Conservation (phyloP, 2,797 vertebrate genomes). For the Harpagifer antarcticus region DNA sequence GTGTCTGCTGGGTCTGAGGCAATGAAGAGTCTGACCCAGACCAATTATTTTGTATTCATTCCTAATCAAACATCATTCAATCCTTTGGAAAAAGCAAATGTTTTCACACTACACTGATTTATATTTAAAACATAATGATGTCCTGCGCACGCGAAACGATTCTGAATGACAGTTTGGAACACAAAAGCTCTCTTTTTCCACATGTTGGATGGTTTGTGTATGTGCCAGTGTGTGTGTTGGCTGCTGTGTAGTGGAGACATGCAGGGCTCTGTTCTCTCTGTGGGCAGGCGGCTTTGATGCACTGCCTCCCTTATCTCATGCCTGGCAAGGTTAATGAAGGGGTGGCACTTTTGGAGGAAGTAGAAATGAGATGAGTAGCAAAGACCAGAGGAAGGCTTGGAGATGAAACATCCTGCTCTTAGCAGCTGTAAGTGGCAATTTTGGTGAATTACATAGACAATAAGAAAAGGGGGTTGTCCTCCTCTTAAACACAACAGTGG, state of each 20-base stretch:
- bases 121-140: slow-evolving; percentile 61
- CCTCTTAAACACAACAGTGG: slow-evolving; percentile 86
- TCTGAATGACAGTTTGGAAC: slow-evolving; percentile 72
- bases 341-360: slow-evolving; percentile 88
- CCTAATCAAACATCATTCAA: slow-evolving; percentile 59
- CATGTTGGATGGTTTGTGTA: slow-evolving; percentile 60
- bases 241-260: slow-evolving; percentile 77
- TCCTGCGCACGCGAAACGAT: slow-evolving; percentile 19
- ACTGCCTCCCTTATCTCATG: slow-evolving; percentile 87
- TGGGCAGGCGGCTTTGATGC: slow-evolving; percentile 87
- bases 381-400: slow-evolving; percentile 87
- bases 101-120: slow-evolving; percentile 50
- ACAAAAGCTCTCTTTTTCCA: slow-evolving; percentile 71
- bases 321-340: slow-evolving; percentile 91
- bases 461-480: slow-evolving; percentile 84
- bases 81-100: slow-evolving; percentile 49
- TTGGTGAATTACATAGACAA: slow-evolving; percentile 89
- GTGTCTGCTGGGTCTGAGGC: slow-evolving; percentile 36
- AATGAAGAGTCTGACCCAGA: slow-evolving; percentile 44
- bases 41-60: slow-evolving; percentile 62
- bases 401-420: slow-evolving; percentile 87
- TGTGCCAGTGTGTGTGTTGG: slow-evolving; percentile 72
- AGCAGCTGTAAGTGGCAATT: slow-evolving; percentile 89
- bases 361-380: slow-evolving; percentile 88
- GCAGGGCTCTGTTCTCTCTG: slow-evolving; percentile 83